Evolutionary conservation across 2,113 vertebrate genomes (phyloP).

Genomic region (Sclerurus mexicanus): DNA sequence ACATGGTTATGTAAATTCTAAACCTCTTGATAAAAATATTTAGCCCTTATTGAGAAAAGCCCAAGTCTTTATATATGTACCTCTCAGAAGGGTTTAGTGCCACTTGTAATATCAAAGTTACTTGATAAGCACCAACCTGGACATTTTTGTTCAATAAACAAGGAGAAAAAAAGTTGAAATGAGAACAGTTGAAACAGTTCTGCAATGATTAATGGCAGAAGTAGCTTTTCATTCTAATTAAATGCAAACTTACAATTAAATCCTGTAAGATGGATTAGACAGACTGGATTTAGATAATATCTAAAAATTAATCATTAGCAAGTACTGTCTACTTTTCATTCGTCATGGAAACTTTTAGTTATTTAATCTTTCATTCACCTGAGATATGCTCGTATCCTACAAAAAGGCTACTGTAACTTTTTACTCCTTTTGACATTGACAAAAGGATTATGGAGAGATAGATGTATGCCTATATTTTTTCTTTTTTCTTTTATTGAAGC

Average conservation of each 20-base stretch:
- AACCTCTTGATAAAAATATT: not conserved
- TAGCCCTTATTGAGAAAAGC: not conserved
- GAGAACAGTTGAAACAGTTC: not conserved
- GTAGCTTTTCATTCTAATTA: not conserved
- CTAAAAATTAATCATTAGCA: not conserved
- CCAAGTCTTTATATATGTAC: not conserved
- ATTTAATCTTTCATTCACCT: not conserved
- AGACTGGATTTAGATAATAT: not conserved
- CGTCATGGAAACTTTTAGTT: not conserved
- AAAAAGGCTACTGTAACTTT: not conserved
- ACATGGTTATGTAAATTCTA: not conserved
- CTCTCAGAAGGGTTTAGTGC: not conserved
- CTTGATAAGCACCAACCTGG: not conserved
- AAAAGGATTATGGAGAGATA: slow-evolving; percentile 3
- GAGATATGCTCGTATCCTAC: not conserved
- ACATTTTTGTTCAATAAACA: not conserved
- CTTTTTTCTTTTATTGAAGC: slow-evolving; percentile 15
- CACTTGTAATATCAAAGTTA: not conserved
- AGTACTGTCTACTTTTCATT: not conserved
- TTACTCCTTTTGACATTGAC: slow-evolving; percentile 13
- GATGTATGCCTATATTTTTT: not conserved
- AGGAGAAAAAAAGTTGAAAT: not conserved
- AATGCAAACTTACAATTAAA: not conserved
- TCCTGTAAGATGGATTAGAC: not conserved
- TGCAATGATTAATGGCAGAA: not conserved